phyloP scores from a whole-genome alignment of 2,113 vertebrate genomes.

The human (Homo sapiens) region GRCh38 chr4:144753001-144753500 shows the following conservation, averaged over 20 bases:
- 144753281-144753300: not conserved
- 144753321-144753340: not conserved
- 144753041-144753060: conserved; percentile 13
- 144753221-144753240: not conserved
- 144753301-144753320: not conserved
- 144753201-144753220: not conserved
- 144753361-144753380: not conserved
- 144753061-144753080: not conserved
- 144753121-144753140: not conserved
- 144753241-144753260: not conserved
- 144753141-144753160: not conserved
- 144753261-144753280: not conserved
- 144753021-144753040: not conserved
- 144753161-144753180: not conserved
- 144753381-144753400: not conserved
- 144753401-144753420: not conserved
- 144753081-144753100: not conserved
- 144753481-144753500: not conserved
- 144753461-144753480: not conserved
- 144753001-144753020: conserved; percentile 9
- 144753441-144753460: not conserved
- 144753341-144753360: not conserved
- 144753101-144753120: not conserved
- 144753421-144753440: not conserved
- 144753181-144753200: not conserved